These are phyloP conservation scores for Manis pentadactyla DNA, from an alignment of 2,797 vertebrate genomes.

Conservation along the genomic window DNA sequence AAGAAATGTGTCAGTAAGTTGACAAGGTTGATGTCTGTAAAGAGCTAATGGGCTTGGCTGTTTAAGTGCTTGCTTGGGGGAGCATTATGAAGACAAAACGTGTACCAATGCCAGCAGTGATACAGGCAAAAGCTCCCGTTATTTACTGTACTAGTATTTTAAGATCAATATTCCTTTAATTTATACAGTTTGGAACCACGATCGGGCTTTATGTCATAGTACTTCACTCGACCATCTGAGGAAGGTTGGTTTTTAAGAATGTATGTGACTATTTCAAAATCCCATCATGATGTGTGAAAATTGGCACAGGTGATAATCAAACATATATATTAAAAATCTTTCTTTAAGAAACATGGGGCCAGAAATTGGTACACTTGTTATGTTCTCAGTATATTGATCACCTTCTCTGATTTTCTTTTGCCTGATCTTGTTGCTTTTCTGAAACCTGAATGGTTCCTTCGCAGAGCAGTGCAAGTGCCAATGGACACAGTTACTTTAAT, in stretches of 20 bases:
- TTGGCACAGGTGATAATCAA: not conserved
- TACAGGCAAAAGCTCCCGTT: conserved; percentile 41
- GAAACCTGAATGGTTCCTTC: conserved; percentile 26
- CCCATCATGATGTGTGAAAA: not conserved
- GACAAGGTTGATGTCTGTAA: conserved; percentile 59
- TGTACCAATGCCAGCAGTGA: not conserved
- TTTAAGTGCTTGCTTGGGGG: conserved; percentile 62
- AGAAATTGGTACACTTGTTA: not conserved
- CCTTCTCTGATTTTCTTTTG: conserved; percentile 16
- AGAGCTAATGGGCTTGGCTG: conserved; percentile 62
- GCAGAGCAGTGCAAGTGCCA: not conserved
- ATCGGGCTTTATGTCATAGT: not conserved
- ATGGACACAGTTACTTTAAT: not conserved
- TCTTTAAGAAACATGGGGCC: not conserved
- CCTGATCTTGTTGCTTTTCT: conserved; percentile 33
- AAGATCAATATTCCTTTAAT: conserved; percentile 74
- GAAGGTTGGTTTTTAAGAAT: conserved; percentile 12
- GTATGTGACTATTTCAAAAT: conserved; percentile 13
- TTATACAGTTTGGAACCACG: conserved; percentile 53
- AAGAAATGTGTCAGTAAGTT: conserved; percentile 48
- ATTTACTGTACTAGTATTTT: conserved; percentile 67
- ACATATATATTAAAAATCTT: not conserved
- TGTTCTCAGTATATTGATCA: not conserved
- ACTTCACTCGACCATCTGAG: conserved; percentile 13
- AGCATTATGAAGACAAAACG: conserved; percentile 60